Evolutionary conservation across 2,888 invertebrate species (phyloP).

Genomic region (Cancer borealis): DNA sequence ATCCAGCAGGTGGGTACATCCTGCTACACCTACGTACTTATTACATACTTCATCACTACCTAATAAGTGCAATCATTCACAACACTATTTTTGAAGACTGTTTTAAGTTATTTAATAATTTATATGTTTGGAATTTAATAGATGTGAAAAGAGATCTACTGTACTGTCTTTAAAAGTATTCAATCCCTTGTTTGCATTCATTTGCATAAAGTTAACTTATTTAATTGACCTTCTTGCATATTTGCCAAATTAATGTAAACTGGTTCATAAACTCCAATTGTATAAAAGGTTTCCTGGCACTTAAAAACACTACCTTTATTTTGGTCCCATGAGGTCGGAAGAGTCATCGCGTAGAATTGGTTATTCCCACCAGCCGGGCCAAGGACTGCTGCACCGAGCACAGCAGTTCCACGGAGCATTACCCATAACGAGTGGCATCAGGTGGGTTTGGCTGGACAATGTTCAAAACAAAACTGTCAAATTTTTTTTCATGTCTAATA

Average conservation of each 20-base stretch:
- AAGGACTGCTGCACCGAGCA: constrained; percentile 80
- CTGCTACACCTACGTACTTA: neutral
- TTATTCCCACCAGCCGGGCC: constrained; percentile 78
- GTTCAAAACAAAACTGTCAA: neutral
- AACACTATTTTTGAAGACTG: too few relatives aligned
- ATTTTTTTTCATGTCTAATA: too few relatives aligned
- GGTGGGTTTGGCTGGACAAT: constrained; percentile 77
- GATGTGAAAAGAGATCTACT: neutral
- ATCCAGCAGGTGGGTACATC: constrained; percentile 13
- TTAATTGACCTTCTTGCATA: neutral
- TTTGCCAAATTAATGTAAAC: neutral
- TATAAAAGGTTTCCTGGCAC: neutral
- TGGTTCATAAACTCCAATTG: neutral
- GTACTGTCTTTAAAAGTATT: neutral
- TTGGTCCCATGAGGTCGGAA: constrained; percentile 79
- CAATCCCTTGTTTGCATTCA: neutral
- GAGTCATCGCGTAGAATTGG: constrained; percentile 62
- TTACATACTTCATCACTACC: too few relatives aligned
- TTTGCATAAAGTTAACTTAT: neutral
- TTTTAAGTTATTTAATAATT: too few relatives aligned
- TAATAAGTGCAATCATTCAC: too few relatives aligned
- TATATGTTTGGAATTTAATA: neutral
- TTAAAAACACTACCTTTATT: constrained; percentile 79
- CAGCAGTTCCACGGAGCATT: constrained; percentile 80
- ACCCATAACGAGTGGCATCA: constrained; percentile 79